Percentiles rank a stretch among this genome's conserved stretches.
Evolutionary conservation across 23 tunicate genomes (phyloP).

Genomic region (Ciona savignyi): DNA sequence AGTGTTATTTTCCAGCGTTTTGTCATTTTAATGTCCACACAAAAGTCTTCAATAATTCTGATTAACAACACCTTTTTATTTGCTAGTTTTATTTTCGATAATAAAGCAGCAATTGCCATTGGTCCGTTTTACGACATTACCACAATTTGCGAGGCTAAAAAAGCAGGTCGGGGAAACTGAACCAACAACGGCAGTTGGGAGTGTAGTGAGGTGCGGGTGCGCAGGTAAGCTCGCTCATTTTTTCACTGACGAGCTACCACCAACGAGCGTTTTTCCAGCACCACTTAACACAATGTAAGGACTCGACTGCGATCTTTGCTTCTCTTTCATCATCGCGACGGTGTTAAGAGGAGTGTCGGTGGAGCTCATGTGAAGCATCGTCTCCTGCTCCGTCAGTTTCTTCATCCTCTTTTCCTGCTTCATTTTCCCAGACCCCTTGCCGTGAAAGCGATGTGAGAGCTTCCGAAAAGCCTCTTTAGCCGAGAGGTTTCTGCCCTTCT

Average conservation of each 20-base stretch:
- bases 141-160: too few relatives aligned
- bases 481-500: constrained; percentile 44
- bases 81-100: too few relatives aligned
- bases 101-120: too few relatives aligned
- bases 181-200: too few relatives aligned
- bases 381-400: constrained; percentile 60
- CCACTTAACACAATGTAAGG: constrained; percentile 93
- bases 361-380: constrained; percentile 86
- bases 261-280: constrained; percentile 82
- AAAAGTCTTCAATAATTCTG: too few relatives aligned
- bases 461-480: constrained; percentile 95
- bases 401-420: constrained; percentile 86
- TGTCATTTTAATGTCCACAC: too few relatives aligned
- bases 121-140: too few relatives aligned
- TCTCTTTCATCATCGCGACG: constrained; percentile 93
- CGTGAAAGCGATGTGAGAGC: constrained; percentile 95
- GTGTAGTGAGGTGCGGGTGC: too few relatives aligned
- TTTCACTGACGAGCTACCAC: constrained; percentile 26
- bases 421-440: constrained; percentile 93
- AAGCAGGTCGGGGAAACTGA: too few relatives aligned
- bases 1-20: too few relatives aligned
- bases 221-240: not conserved
- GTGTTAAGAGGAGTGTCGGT: constrained; percentile 98
- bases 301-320: constrained; percentile 49
- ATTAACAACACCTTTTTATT: too few relatives aligned